Percentiles rank a stretch among this genome's conserved stretches.
phyloP scores from a whole-genome alignment of 2,113 vertebrate species.

The Urocynchramus pylzowi region DNA sequence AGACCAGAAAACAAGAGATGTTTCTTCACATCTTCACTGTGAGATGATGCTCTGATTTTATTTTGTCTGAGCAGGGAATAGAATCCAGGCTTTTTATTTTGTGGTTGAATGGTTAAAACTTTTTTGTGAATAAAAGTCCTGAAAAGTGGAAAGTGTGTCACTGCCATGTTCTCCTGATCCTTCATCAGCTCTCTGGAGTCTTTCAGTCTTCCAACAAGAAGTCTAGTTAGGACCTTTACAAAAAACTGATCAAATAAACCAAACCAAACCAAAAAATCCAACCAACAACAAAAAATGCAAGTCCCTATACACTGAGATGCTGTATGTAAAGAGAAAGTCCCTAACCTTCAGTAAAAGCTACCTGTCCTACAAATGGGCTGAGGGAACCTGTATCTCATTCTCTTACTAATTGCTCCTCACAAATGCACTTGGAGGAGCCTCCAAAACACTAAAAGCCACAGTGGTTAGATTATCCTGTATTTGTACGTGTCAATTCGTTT shows the following conservation, averaged over 20 bases:
- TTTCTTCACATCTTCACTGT: neutral
- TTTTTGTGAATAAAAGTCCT: neutral
- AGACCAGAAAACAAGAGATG: neutral
- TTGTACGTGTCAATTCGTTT: neutral
- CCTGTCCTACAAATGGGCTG: neutral
- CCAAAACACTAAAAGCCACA: neutral
- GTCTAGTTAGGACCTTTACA: neutral
- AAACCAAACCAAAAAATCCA: neutral
- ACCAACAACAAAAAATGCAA: neutral
- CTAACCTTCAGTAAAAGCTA: neutral
- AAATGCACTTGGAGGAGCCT: neutral
- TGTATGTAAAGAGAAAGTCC: neutral
- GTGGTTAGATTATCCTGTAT: neutral
- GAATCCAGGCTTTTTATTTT: neutral
- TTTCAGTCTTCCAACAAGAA: neutral
- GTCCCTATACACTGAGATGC: neutral
- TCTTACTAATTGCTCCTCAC: neutral
- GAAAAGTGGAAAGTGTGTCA: neutral
- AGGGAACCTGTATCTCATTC: accelerated
- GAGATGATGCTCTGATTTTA: neutral
- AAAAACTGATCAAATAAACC: neutral
- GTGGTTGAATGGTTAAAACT: neutral
- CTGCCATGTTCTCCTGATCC: neutral
- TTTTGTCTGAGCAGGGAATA: neutral
- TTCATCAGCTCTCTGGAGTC: neutral